Evolutionary conservation across 2,113 vertebrate genomes (phyloP), one percentile per base, ranked within the genome.

Genomic region (Prochilodus magdalenae): DNA sequence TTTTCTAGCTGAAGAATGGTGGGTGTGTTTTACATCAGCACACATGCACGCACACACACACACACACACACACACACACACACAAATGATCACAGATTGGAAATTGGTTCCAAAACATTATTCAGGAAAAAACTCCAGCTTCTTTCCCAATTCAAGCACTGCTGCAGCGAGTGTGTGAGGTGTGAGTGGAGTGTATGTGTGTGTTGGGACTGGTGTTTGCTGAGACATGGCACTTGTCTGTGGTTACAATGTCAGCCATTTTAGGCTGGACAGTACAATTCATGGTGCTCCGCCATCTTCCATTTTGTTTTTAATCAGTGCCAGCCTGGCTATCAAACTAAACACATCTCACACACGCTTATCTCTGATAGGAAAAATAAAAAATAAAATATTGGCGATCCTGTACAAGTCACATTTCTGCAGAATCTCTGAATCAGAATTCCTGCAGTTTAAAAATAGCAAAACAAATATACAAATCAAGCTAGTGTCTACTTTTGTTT

Each of bases 221-320:
- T 84, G 85, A 85, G 84, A 82, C 85, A 90, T 91, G 89, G 89
- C 89, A 87, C 81, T 89, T 84, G 80, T 55, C 89, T 80, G 83
- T 87, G 90, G 83, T 87, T 91, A 78, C 89, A 88, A 89, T 90
- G 91, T 91, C 93, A 91, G 92, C 92, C 92, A 93, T 93, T 93
- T 94, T 93, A 92, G 87, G 85, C 89, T 89, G 89, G 90, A 91
- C 91, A 87, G 87, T 88, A 89, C 88, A 93, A 90, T 88, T 91
- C 89, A 89, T 80, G 63, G 79, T 87, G 62, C 66, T 83, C 89
- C 88, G 92, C 91, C 93, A 93, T 93, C 86, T 93, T 93, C 91
- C 87, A 86, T 92, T 85, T 87, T 90, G 75, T 88, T 90, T 81
- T 89, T 82, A 82, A 82, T 82, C 73, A 82, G 73, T 66, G 30